Percentiles rank a stretch among this genome's conserved stretches.
Evolutionary conservation across 2,797 vertebrate species (phyloP).

Genomic region (Gastrophryne carolinensis): DNA sequence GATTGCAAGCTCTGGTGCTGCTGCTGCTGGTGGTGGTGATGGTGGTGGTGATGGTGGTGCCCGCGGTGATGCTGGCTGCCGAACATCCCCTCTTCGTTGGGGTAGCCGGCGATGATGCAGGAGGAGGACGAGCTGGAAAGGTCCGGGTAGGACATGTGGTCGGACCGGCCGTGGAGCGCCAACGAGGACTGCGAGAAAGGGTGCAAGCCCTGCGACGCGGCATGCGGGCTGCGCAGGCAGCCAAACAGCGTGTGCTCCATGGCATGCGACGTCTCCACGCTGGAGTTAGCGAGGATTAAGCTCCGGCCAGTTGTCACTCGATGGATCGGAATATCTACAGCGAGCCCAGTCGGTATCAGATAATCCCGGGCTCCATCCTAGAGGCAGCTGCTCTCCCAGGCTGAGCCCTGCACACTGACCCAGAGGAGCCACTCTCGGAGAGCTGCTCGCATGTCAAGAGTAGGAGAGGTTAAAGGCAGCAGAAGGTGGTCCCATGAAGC

Average conservation of each 20-base stretch:
- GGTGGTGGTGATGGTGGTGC: constrained; percentile 73
- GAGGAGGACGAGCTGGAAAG: constrained; percentile 87
- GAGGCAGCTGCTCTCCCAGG: constrained; percentile 74
- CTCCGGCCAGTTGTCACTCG: constrained; percentile 65
- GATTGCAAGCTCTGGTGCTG: constrained; percentile 84
- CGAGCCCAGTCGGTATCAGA: constrained; percentile 64
- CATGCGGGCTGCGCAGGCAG: constrained; percentile 95
- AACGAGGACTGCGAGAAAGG: constrained; percentile 92
- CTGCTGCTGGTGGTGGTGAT: constrained; percentile 82
- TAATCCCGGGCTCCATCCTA: constrained; percentile 80
- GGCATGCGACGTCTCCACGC: constrained; percentile 68
- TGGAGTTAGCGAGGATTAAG: constrained; percentile 71
- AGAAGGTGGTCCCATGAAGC: constrained; percentile 88
- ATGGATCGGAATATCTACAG: no score
- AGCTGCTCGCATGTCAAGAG: constrained; percentile 82
- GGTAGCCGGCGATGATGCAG: constrained; percentile 91
- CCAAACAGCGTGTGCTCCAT: constrained; percentile 99
- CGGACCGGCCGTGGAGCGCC: constrained; percentile 90
- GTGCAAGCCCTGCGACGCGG: constrained; percentile 89
- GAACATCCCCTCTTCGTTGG: constrained; percentile 87
- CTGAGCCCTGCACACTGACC: constrained; percentile 70
- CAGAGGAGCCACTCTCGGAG: constrained; percentile 74
- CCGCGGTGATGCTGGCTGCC: constrained; percentile 81
- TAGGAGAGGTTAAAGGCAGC: constrained; percentile 72
- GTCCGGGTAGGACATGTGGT: constrained; percentile 95